These are phyloP conservation scores for Tragelaphus strepsiceros DNA, from an alignment of 2,113 vertebrate genomes.

Conservation along the genomic window DNA sequence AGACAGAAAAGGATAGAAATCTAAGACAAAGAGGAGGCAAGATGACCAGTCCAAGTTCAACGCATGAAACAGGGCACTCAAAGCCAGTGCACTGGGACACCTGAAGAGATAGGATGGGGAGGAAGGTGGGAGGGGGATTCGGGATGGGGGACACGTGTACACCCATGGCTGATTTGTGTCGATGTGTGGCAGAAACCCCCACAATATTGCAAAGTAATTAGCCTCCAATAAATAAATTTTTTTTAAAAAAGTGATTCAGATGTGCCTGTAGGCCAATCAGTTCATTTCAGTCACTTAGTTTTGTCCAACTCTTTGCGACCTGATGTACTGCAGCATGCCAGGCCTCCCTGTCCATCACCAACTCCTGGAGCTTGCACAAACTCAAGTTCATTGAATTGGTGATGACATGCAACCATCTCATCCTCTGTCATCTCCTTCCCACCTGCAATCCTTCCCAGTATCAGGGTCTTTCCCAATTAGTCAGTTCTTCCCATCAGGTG, in stretches of 20 bases:
- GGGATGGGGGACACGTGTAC: neutral
- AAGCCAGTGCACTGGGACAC: neutral
- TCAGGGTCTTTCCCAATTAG: neutral
- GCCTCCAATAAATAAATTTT: neutral
- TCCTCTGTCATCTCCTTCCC: neutral
- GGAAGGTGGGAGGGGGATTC: neutral
- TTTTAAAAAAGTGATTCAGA: neutral
- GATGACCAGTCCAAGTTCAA: neutral
- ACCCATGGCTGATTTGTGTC: neutral
- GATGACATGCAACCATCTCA: neutral
- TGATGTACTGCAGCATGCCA: neutral
- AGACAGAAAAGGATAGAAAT: neutral
- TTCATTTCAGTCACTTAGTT: neutral
- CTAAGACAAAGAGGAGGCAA: neutral
- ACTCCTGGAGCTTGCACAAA: neutral
- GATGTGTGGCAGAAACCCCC: rapidly evolving
- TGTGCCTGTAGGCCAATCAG: neutral
- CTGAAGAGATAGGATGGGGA: neutral
- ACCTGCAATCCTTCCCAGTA: neutral
- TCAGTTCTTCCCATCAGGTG: neutral
- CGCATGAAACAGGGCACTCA: neutral
- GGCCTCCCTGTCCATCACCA: neutral
- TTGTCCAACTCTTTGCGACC: neutral
- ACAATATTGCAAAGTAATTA: neutral
- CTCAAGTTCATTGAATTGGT: neutral